Base-by-base conservation (phyloP, 2,797 vertebrate species). In the Oreonectes daqikongensis region DNA sequence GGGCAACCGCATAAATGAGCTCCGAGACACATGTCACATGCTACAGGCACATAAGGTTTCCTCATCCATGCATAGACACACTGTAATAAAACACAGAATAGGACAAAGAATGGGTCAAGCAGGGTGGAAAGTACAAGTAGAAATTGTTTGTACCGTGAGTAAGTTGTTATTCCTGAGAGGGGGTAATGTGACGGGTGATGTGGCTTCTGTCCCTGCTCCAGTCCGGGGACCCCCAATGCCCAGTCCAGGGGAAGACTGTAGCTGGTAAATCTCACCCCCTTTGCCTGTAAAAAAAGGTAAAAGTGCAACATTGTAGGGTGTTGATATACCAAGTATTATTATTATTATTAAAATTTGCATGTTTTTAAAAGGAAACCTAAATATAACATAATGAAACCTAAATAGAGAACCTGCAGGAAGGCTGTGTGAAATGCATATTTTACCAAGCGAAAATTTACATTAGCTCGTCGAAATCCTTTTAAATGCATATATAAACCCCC, bases 131-230 rank as follows among this genome's bases (percentile, higher is more conserved):
- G n/a, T 38, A 28, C 28, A 52, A 52, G 64, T 22, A 65, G n/a
- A 38, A 26, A 40, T 48, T 30, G 65, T 44, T 85, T 89, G 89
- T 92, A 95, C 95, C 94, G 91, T 93, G 83, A 93, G 92, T 15
- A 91, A 87, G 92, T 91, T 93, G 89, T 87, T 90, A 90, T 92
- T 90, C 90, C 93, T 93, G 85, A 95, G 93, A 71, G 94, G 95
- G 69, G 94, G 94, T 89, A 95, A 82, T 85, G 91, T 91, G 83
- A 94, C 87, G 59, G 94, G 94, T 59, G 94, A 94, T 60, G 92
- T 88, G 71, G 91, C 90, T 52, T 93, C 92, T 68, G 91, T 93
- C 76, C 92, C 92, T 86, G 91, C 91, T 88, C 91, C 92, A 82
- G 89, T 86, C 85, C 93, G 88, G 84, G 92, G 89, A 67, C 86